phyloP scores from a whole-genome alignment of 1,140 invertebrate genomes.

The Bombus picipes region DNA sequence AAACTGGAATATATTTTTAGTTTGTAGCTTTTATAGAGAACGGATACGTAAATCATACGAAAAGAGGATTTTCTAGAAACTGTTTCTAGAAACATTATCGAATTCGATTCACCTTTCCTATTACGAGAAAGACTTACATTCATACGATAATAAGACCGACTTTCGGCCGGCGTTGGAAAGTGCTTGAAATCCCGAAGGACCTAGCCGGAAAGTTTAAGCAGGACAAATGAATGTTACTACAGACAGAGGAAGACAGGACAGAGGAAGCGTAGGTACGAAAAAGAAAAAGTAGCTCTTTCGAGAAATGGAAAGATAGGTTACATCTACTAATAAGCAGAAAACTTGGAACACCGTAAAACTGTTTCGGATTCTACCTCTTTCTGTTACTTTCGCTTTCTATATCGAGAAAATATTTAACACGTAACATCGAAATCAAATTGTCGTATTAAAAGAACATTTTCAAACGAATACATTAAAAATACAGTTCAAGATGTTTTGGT shows the following conservation, averaged over 20 bases:
- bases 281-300: slow-evolving; percentile 20
- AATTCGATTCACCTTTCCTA: slow-evolving; percentile 8
- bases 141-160: slow-evolving; percentile 42
- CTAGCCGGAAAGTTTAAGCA: slow-evolving; percentile 37
- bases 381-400: background rate
- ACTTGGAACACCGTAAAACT: background rate
- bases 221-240: slow-evolving; percentile 22
- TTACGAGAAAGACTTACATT: slow-evolving; percentile 6
- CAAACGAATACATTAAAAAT: background rate
- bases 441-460: background rate
- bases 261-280: background rate
- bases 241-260: background rate
- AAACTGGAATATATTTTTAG: too few relatives aligned
- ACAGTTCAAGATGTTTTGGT: background rate
- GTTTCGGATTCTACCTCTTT: background rate
- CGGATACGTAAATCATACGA: background rate
- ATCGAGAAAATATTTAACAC: background rate
- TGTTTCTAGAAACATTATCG: slow-evolving; percentile 12
- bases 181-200: slow-evolving; percentile 39
- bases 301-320: slow-evolving; percentile 15
- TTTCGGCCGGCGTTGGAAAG: slow-evolving; percentile 16
- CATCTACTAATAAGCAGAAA: slow-evolving; percentile 29
- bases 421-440: background rate
- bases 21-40: background rate
- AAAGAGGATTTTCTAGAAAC: background rate